Percentiles rank a stretch among this genome's conserved stretches.
These are phyloP conservation scores for Upupa epops DNA, from an alignment of 2,113 vertebrate species.

Conservation along the genomic window DNA sequence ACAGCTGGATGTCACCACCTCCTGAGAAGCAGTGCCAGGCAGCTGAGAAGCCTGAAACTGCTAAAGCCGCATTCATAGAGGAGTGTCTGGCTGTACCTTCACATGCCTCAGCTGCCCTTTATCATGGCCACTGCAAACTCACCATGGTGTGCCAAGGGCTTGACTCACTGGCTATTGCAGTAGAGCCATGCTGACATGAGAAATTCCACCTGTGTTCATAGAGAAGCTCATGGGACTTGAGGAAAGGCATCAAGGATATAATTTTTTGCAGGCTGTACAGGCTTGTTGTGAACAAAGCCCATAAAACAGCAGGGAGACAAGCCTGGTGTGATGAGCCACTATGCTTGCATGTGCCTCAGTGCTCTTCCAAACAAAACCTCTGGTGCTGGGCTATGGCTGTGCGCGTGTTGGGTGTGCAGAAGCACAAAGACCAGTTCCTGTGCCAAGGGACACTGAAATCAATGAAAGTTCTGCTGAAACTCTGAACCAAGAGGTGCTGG, in stretches of 20 bases:
- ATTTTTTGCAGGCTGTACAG: accelerated
- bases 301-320: not conserved
- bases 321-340: not conserved
- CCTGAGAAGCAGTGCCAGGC: accelerated
- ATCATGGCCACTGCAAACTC: not conserved
- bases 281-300: not conserved
- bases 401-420: not conserved
- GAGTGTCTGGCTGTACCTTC: not conserved
- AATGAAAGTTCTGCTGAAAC: not conserved
- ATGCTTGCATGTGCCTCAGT: not conserved
- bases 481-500: not conserved
- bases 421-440: not conserved
- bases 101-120: not conserved
- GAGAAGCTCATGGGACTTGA: not conserved
- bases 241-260: not conserved
- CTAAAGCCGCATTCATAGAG: not conserved
- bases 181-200: not conserved
- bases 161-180: not conserved
- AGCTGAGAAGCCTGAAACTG: not conserved
- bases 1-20: not conserved
- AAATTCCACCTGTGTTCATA: not conserved
- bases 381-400: not conserved
- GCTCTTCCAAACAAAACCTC: not conserved
- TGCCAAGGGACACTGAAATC: not conserved
- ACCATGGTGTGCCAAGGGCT: accelerated